These are phyloP conservation scores for Silurus asotus DNA, from an alignment of 2,113 vertebrate genomes.

Conservation along the genomic window DNA sequence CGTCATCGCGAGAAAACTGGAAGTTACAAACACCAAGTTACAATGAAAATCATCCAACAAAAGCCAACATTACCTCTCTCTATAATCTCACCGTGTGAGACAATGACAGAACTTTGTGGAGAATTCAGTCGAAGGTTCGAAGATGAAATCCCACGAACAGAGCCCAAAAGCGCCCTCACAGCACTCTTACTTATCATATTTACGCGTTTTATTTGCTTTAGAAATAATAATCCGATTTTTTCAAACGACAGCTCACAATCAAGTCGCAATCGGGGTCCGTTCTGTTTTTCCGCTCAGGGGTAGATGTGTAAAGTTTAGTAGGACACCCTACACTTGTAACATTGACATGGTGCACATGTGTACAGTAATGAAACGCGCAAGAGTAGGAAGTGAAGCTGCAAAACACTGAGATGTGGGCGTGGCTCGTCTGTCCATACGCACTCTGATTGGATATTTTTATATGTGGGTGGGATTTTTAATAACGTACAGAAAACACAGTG, in stretches of 20 bases:
- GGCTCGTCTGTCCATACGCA: neutral
- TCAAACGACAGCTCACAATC: neutral
- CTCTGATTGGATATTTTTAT: neutral
- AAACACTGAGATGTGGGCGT: neutral
- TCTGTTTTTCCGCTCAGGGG: neutral
- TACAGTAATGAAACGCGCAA: no score
- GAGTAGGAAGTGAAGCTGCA: neutral
- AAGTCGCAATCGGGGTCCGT: neutral
- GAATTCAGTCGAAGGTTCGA: slow-evolving; percentile 31
- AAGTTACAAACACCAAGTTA: neutral
- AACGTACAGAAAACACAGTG: neutral
- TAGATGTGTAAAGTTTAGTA: neutral
- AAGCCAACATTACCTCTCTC: slow-evolving; percentile 43
- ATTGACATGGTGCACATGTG: neutral
- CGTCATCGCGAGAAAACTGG: slow-evolving; percentile 18
- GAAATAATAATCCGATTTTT: neutral
- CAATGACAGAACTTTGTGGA: slow-evolving; percentile 19
- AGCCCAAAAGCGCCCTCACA: slow-evolving; percentile 42
- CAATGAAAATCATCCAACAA: neutral
- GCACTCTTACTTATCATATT: slow-evolving; percentile 53
- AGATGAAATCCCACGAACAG: slow-evolving; percentile 38
- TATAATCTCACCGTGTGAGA: neutral
- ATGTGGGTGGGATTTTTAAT: neutral
- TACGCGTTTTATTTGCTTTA: no score
- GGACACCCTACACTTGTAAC: neutral